Evolutionary conservation across 2,888 invertebrate species (phyloP).

Genomic region (Meta bourneti): DNA sequence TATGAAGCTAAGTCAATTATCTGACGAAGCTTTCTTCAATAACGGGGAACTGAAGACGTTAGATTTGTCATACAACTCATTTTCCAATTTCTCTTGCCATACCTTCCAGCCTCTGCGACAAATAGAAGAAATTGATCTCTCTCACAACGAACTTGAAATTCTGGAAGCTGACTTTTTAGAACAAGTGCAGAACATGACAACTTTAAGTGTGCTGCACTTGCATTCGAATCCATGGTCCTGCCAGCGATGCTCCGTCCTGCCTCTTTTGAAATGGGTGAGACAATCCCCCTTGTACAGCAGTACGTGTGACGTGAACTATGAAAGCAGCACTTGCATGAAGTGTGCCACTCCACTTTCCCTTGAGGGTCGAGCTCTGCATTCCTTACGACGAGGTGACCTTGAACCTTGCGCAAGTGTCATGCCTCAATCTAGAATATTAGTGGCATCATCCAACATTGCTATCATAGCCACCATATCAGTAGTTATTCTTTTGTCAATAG

Average conservation of each 20-base stretch:
- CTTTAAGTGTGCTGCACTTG: slow-evolving; percentile 79
- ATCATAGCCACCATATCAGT: slow-evolving; percentile 83
- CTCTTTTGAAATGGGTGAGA: slow-evolving; percentile 78
- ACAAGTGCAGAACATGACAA: slow-evolving; percentile 80
- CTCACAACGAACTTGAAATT: slow-evolving; percentile 87
- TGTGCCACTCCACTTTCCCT: slow-evolving; percentile 85
- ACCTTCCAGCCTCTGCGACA: slow-evolving; percentile 83
- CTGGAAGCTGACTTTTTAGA: slow-evolving; percentile 84
- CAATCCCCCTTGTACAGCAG: slow-evolving; percentile 77
- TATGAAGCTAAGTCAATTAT: slow-evolving; percentile 72
- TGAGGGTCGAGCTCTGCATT: slow-evolving; percentile 81
- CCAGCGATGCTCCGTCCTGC: slow-evolving; percentile 83
- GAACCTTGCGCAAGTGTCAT: slow-evolving; percentile 77
- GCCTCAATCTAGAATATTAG: slow-evolving; percentile 74
- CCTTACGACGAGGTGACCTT: slow-evolving; percentile 64
- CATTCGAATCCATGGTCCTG: slow-evolving; percentile 87
- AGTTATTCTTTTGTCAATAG: slow-evolving; percentile 82
- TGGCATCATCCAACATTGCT: slow-evolving; percentile 80
- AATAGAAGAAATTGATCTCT: slow-evolving; percentile 86
- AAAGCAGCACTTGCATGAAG: slow-evolving; percentile 81
- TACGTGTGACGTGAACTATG: slow-evolving; percentile 77
- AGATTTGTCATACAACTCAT: slow-evolving; percentile 88
- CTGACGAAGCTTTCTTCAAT: slow-evolving; percentile 75
- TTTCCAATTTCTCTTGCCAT: slow-evolving; percentile 84
- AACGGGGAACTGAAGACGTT: slow-evolving; percentile 83